Conservation (phyloP, 1,140 invertebrate genomes). For the Drosophila pachea region DNA sequence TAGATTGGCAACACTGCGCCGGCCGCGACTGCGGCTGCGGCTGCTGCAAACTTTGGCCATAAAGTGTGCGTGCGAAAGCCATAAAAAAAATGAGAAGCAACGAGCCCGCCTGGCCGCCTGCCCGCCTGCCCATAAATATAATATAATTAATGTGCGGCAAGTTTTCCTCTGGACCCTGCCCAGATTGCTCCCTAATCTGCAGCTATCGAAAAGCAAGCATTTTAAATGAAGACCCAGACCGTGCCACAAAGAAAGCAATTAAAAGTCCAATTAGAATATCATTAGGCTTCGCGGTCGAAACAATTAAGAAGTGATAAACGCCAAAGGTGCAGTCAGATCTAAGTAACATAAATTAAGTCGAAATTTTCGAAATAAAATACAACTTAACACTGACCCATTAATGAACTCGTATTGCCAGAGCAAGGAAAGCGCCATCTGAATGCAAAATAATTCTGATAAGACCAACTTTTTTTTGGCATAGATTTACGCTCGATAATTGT, state of each 20-base stretch:
- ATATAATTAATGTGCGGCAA: conserved; percentile 69
- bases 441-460: not conserved
- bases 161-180: conserved; percentile 21
- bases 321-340: conserved; percentile 34
- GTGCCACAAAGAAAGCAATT: conserved; percentile 56
- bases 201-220: conserved; percentile 42
- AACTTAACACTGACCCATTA: conserved; percentile 18
- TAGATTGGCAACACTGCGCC: conserved; percentile 29
- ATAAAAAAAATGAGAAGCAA: conserved; percentile 57
- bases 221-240: conserved; percentile 24
- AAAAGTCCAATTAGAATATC: conserved; percentile 71
- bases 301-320: conserved; percentile 53
- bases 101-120: not conserved
- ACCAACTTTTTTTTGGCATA: too few relatives aligned
- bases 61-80: conserved; percentile 55
- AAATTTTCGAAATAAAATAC: conserved; percentile 12
- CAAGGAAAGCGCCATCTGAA: conserved; percentile 17
- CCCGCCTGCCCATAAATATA: conserved; percentile 46
- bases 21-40: too few relatives aligned
- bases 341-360: conserved; percentile 40
- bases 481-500: too few relatives aligned
- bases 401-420: conserved; percentile 10
- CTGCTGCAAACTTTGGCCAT: conserved; percentile 62
- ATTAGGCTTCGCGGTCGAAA: conserved; percentile 47
- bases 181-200: conserved; percentile 46